phyloP scores from a whole-genome alignment of 2,888 invertebrate genomes.

The Glyphotaelius pellucidus region DNA sequence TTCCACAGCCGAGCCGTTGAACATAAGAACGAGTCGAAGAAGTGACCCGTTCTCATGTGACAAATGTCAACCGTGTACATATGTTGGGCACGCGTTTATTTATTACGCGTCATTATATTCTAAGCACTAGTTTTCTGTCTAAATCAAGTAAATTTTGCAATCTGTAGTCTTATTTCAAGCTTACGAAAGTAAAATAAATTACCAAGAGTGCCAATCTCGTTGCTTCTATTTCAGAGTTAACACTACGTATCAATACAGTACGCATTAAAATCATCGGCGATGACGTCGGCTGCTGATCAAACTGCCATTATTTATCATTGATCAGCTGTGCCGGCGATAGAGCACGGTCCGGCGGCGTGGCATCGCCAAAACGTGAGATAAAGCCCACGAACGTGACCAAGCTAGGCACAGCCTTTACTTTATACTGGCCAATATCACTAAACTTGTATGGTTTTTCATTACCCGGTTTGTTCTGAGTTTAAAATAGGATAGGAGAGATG shows the following conservation, averaged over 20 bases:
- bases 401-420: background rate
- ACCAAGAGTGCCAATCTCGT: background rate
- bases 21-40: no score
- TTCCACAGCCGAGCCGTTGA: no score
- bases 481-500: background rate
- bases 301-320: background rate
- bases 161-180: background rate
- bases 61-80: no score
- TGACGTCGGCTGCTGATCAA: background rate
- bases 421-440: background rate
- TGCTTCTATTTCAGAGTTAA: background rate
- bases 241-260: background rate
- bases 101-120: no score
- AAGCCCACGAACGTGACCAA: background rate
- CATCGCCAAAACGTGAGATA: background rate
- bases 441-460: background rate
- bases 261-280: background rate
- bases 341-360: background rate
- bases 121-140: no score
- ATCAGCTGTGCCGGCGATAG: slow-evolving; percentile 19
- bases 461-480: background rate
- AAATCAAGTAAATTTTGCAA: background rate
- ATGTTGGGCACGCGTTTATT: no score
- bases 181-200: background rate
- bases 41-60: no score